A percentile compares a stretch with the other conserved stretches of the same genome.
These are phyloP conservation scores for Macropus fuliginosus DNA, from an alignment of 2,797 vertebrate genomes.

Conservation along the genomic window DNA sequence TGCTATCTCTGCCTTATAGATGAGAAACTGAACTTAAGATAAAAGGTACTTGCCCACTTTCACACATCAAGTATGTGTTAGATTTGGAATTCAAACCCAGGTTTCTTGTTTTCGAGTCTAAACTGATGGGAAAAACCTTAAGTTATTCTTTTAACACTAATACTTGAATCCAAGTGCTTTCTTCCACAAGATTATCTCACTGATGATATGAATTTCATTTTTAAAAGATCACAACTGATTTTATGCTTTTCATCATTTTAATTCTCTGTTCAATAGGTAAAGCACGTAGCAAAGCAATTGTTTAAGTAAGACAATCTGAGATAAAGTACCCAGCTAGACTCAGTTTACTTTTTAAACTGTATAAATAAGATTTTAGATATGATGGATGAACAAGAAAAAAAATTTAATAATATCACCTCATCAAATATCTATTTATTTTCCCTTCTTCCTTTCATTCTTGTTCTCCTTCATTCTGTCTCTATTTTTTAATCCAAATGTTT, in stretches of 20 bases:
- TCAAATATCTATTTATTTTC: background rate
- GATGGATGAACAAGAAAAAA: background rate
- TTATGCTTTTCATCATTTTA: background rate
- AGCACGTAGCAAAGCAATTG: background rate
- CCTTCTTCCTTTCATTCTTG: background rate
- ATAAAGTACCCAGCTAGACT: background rate
- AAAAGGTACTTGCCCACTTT: background rate
- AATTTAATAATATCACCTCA: background rate
- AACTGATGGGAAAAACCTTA: background rate
- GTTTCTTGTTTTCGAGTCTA: background rate
- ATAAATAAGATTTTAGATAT: background rate
- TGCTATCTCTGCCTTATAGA: background rate
- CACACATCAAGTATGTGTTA: background rate
- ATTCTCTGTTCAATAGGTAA: background rate
- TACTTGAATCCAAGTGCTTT: background rate
- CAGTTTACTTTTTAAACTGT: background rate
- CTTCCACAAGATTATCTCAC: background rate
- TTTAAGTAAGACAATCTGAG: background rate
- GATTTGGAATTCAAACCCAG: background rate
- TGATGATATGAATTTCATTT: background rate
- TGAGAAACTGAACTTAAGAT: background rate
- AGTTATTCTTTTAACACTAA: background rate
- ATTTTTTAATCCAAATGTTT: background rate
- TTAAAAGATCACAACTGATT: background rate
- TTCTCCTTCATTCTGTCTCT: background rate